Percentiles rank a stretch among this genome's conserved stretches.
Evolutionary conservation across 2,113 vertebrate species (phyloP).

Genomic region (Illadopsis cleaveri): DNA sequence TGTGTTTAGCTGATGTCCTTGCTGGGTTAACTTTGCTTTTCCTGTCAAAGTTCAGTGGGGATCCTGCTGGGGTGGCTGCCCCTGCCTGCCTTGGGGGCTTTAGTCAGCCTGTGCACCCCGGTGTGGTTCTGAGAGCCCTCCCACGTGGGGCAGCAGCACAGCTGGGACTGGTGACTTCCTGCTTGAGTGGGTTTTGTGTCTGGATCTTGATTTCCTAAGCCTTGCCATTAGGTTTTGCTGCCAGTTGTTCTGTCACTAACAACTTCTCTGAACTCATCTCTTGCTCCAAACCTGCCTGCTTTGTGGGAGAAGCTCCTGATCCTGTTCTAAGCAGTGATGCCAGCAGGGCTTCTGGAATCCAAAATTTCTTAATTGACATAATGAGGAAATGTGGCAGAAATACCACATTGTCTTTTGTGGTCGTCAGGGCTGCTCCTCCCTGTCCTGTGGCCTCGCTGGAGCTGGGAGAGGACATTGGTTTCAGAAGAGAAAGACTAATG

Average conservation of each 20-base stretch:
- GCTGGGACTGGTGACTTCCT: fast-evolving
- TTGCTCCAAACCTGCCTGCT: background rate
- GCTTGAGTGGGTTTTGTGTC: background rate
- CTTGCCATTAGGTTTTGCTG: background rate
- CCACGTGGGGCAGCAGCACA: background rate
- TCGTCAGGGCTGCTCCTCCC: background rate
- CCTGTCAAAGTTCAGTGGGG: background rate
- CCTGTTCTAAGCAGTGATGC: background rate
- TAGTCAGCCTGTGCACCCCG: background rate
- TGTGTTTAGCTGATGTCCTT: background rate
- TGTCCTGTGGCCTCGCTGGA: fast-evolving
- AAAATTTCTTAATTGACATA: background rate
- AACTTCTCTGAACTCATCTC: background rate
- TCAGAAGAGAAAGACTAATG: background rate
- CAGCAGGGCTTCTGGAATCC: background rate
- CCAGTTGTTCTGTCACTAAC: background rate
- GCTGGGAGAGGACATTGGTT: background rate
- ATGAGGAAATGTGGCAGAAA: background rate
- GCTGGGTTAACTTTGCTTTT: background rate
- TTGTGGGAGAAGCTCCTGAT: background rate
- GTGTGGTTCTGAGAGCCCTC: background rate
- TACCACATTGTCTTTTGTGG: fast-evolving
- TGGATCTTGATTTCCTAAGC: background rate
- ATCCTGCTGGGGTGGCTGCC: background rate
- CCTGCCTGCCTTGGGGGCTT: background rate